phyloP scores from a whole-genome alignment of 2,113 vertebrate genomes.

The Hydropotes inermis region DNA sequence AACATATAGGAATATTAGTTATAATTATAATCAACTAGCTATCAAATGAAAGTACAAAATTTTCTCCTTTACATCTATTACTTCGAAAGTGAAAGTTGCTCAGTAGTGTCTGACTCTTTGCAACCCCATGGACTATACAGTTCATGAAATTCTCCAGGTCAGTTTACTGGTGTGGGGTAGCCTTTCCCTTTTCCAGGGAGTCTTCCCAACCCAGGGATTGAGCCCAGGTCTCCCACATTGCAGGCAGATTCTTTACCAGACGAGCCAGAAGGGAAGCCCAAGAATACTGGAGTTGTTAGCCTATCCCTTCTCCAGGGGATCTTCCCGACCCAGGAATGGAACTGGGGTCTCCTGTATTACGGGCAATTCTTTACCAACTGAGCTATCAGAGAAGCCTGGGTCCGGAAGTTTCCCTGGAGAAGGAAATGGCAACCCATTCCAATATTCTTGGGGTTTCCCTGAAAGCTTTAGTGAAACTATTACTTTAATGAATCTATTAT shows the following conservation, averaged over 20 bases:
- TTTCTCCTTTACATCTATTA: neutral
- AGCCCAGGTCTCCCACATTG: neutral
- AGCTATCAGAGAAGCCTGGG: neutral
- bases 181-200: neutral
- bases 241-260: rapidly evolving
- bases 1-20: neutral
- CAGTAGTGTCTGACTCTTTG: neutral
- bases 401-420: neutral
- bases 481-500: neutral
- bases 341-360: neutral
- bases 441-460: neutral
- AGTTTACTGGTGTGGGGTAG: neutral
- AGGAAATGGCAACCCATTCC: neutral
- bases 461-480: neutral
- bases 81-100: neutral
- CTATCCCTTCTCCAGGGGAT: neutral
- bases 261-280: neutral
- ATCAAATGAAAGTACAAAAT: neutral
- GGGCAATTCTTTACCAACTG: neutral
- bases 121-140: neutral
- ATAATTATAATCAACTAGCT: neutral
- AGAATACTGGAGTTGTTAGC: neutral
- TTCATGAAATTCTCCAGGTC: neutral
- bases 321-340: neutral
- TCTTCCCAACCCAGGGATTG: neutral